Conservation (phyloP, 2,113 vertebrate genomes). For the Tautogolabrus adspersus region DNA sequence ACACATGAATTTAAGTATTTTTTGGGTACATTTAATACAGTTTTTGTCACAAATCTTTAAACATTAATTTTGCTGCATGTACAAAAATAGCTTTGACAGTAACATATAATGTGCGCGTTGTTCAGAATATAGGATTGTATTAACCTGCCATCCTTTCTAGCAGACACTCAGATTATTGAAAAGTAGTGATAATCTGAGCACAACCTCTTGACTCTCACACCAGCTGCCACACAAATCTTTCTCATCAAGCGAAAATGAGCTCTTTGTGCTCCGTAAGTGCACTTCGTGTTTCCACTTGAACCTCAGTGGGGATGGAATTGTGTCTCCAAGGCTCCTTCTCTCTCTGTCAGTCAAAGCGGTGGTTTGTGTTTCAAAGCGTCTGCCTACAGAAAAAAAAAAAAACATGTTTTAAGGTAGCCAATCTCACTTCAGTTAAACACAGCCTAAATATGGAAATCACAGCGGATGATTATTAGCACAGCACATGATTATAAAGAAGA, state of each 20-base stretch:
- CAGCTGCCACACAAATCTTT: neutral
- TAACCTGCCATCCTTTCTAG: neutral
- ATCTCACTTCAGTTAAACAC: neutral
- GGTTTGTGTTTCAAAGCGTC: slow-evolving; percentile 13
- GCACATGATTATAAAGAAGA: neutral
- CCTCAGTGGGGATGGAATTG: neutral
- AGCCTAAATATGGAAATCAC: neutral
- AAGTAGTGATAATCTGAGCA: neutral
- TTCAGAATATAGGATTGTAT: neutral
- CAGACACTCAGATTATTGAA: neutral
- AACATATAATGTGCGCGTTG: neutral
- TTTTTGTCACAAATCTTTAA: neutral
- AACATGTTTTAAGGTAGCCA: neutral
- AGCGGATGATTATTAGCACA: too few relatives aligned
- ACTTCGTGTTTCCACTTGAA: neutral
- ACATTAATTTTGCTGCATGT: neutral
- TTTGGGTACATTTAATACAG: neutral
- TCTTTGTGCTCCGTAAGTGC: neutral
- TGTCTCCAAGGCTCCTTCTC: neutral
- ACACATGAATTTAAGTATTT: too few relatives aligned
- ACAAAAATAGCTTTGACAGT: neutral
- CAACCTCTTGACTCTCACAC: neutral
- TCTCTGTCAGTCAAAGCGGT: too few relatives aligned
- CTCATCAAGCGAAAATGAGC: neutral
- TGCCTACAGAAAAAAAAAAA: slow-evolving; percentile 18